A percentile compares a stretch with the other conserved stretches of the same genome.
Conservation (phyloP, 2,113 vertebrate genomes). For the Brachyhypopomus occidentalis region DNA sequence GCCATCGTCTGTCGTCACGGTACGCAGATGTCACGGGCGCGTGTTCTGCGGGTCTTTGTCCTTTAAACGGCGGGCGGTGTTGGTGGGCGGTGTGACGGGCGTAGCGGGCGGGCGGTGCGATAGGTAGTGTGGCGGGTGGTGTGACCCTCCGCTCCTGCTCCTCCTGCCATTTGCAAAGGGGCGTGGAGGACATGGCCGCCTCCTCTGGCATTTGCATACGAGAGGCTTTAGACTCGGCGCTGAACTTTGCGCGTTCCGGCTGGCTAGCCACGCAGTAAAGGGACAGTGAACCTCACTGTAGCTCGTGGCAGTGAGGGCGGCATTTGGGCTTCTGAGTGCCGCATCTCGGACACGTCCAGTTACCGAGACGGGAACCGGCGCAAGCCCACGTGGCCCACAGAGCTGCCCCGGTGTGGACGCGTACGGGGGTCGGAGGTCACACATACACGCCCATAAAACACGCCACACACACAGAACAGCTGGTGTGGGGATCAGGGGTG, state of each 20-base stretch:
- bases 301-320: neutral
- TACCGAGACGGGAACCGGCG: neutral
- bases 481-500: slow-evolving; percentile 12
- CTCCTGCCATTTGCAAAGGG: slow-evolving; percentile 54
- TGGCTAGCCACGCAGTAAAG: neutral
- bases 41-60: no score
- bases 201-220: slow-evolving; percentile 38
- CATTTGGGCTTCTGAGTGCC: neutral
- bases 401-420: neutral
- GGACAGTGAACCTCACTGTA: neutral
- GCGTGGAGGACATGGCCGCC: slow-evolving; percentile 6
- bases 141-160: slow-evolving; percentile 17
- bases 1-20: no score
- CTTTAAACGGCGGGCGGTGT: no score
- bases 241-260: slow-evolving; percentile 17
- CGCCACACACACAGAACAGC: slow-evolving; percentile 10
- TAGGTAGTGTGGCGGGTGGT: neutral
- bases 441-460: neutral
- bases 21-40: no score
- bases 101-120: no score
- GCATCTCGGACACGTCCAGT: no score
- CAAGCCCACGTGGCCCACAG: neutral
- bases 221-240: slow-evolving; percentile 1
- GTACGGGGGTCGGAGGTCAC: neutral
- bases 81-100: no score